Base-by-base conservation (phyloP, 2,797 vertebrate species). In the Heteromormyrus szaboi region DNA sequence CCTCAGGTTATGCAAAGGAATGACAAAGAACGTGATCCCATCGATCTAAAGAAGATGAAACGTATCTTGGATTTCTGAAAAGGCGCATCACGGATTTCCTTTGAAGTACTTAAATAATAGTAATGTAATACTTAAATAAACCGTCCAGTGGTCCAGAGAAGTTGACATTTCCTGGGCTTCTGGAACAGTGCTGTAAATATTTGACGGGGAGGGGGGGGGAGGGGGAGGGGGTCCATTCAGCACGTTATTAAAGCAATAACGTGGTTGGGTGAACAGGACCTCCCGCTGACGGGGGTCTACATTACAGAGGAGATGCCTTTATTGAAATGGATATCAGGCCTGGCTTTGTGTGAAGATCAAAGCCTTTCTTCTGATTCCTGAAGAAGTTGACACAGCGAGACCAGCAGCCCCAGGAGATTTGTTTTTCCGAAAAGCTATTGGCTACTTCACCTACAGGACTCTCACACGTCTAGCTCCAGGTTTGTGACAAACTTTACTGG, bases 311-410 rank as follows among this genome's bases (percentile, higher is more conserved):
- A 89, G 92, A 93, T 89, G 90, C 90, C 54, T 90, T 90, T 92
- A 94, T 92, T 92, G 93, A 94, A 92, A 93, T 54, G 91, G 90
- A 92, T 91, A 94, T 95, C 93, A 94, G 94, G 94, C 91, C 91
- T 90, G 90, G 93, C 91, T 93, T 94, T 93, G 92, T 93, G 91
- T 92, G 93, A 91, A 93, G 91, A 94, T 95, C 92, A 95, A 94
- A 94, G 91, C 91, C 91, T 93, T 90, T 92, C 91, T 89, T 89
- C 90, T 91, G 90, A 91, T 90, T 91, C 88, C 93, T 90, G 91
- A 88, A 90, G 91, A 88, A 79, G 88, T 85, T 84, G 89, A 59
- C 84, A 29, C 14, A 37, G 59, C 37, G 88, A 89, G 59, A 88
- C 89, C 88, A 85, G 79, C 48, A 85, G 48, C 37, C 85, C 91